Percentiles rank a stretch among this genome's conserved stretches.
Evolutionary conservation across 1,140 invertebrate species (phyloP).

Genomic region (Calliphora vicina): DNA sequence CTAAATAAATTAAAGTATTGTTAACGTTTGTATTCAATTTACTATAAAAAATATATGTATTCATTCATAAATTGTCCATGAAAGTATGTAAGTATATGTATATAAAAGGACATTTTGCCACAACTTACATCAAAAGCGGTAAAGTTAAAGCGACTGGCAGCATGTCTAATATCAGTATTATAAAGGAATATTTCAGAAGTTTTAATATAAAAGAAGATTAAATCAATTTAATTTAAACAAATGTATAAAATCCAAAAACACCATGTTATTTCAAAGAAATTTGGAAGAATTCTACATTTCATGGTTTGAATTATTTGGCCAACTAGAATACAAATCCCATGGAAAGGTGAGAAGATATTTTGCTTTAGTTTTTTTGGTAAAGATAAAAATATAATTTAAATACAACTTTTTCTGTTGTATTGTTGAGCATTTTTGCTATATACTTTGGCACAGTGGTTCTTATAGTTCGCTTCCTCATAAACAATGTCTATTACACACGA

Average conservation of each 20-base stretch:
- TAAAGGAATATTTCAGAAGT: too few species aligned
- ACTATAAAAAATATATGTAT: too few species aligned
- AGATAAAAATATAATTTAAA: background rate
- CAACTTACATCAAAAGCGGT: too few species aligned
- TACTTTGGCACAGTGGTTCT: slow-evolving; percentile 28
- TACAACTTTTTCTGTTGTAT: background rate
- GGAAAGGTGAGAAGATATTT: slow-evolving; percentile 33
- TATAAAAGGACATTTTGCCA: too few species aligned
- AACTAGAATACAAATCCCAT: slow-evolving; percentile 44
- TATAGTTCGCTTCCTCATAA: slow-evolving; percentile 3
- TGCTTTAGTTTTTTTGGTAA: background rate
- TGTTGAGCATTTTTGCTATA: slow-evolving; percentile 33
- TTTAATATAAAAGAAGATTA: too few species aligned
- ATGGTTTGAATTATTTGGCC: slow-evolving; percentile 54
- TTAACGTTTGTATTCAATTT: too few species aligned
- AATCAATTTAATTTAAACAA: too few species aligned
- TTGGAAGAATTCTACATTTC: slow-evolving; percentile 54
- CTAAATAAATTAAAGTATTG: too few species aligned
- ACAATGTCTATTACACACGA: slow-evolving; percentile 28
- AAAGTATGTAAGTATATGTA: background rate
- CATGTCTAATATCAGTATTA: too few species aligned
- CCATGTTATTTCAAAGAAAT: slow-evolving; percentile 42
- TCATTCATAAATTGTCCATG: too few species aligned
- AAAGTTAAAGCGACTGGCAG: too few species aligned
- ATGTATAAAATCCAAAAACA: too few species aligned